Evolutionary conservation across 2,888 invertebrate species (phyloP).

Genomic region (Zaprionus bogoriensis): DNA sequence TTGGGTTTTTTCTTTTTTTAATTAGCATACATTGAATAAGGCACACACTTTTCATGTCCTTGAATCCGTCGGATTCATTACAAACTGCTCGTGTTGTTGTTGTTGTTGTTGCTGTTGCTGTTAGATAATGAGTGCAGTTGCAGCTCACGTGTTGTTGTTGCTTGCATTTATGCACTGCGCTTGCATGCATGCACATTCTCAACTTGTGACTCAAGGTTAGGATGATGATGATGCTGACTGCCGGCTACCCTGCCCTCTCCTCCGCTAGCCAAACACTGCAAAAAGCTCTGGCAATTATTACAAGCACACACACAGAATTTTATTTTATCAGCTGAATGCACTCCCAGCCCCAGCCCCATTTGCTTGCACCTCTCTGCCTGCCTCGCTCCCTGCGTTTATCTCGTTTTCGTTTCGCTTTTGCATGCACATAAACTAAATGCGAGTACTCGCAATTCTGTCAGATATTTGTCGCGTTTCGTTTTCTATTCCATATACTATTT

Average conservation of each 20-base stretch:
- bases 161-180: constrained; percentile 52
- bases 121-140: constrained; percentile 58
- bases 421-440: constrained; percentile 71
- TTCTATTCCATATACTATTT: no score
- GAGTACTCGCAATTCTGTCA: constrained; percentile 44
- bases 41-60: neutral
- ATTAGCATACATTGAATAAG: constrained; percentile 43
- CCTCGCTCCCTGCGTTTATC: constrained; percentile 24
- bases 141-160: constrained; percentile 10
- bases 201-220: constrained; percentile 73
- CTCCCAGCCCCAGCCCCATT: neutral
- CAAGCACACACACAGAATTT: constrained; percentile 38
- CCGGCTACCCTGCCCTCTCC: neutral
- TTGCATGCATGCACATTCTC: constrained; percentile 73
- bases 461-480: constrained; percentile 45
- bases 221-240: constrained; percentile 36
- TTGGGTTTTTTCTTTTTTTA: constrained; percentile 5
- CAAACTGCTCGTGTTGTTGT: constrained; percentile 10
- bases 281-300: constrained; percentile 52
- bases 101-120: constrained; percentile 34
- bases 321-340: constrained; percentile 60
- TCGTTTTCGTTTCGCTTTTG: constrained; percentile 66
- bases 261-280: neutral
- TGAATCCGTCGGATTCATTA: neutral
- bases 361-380: neutral